Evolutionary conservation across 2,888 invertebrate genomes (phyloP).

Genomic region (Hydriomena furcata): DNA sequence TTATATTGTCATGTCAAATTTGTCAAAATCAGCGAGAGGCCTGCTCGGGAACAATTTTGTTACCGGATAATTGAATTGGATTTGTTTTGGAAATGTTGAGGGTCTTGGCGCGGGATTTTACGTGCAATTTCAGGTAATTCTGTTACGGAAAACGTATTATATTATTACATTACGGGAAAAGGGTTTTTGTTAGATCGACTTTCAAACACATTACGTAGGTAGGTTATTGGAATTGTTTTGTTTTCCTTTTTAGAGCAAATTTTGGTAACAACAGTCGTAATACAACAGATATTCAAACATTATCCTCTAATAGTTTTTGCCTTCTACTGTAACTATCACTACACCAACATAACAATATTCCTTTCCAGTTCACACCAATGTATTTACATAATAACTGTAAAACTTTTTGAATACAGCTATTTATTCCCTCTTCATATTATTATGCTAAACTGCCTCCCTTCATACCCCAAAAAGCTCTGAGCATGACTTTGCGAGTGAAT

Average conservation of each 20-base stretch:
- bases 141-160: slow-evolving; percentile 20
- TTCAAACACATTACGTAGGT: slow-evolving; percentile 11
- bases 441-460: no score
- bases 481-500: no score
- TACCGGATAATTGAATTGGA: slow-evolving; percentile 15
- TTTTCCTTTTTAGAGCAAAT: slow-evolving; percentile 4
- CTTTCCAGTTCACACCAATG: no score
- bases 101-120: slow-evolving; percentile 27
- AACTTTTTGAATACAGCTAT: no score
- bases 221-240: slow-evolving; percentile 5
- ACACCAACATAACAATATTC: no score
- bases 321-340: no score
- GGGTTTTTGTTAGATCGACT: slow-evolving; percentile 16
- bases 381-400: no score
- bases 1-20: slow-evolving; percentile 14
- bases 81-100: slow-evolving; percentile 30
- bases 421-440: no score
- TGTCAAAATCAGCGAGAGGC: slow-evolving; percentile 8
- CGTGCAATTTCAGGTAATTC: slow-evolving; percentile 33
- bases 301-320: no score
- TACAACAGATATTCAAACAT: neutral
- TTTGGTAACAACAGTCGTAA: neutral
- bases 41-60: slow-evolving; percentile 17
- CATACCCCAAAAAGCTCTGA: no score
- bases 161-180: slow-evolving; percentile 12